Conservation (phyloP, 2,797 vertebrate species). For the Alcedo atthis region DNA sequence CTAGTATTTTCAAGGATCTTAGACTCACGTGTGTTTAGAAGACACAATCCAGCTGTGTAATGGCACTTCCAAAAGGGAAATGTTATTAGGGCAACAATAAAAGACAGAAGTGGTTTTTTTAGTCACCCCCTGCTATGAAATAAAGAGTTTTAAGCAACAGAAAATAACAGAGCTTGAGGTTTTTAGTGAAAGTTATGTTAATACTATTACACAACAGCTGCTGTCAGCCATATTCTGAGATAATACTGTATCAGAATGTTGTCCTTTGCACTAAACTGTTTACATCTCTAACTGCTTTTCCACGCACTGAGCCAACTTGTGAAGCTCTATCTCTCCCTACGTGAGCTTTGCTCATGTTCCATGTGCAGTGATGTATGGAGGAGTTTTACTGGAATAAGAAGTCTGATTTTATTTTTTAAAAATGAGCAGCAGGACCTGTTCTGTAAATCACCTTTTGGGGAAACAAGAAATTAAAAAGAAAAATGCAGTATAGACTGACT, state of each 20-base stretch:
- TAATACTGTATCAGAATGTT: neutral
- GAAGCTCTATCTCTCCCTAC: neutral
- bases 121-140: neutral
- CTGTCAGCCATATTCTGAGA: neutral
- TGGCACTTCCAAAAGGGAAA: neutral
- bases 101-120: neutral
- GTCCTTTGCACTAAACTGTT: conserved; percentile 11
- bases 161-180: neutral
- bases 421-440: neutral
- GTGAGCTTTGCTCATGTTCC: neutral
- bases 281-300: conserved; percentile 2
- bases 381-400: neutral
- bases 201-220: neutral
- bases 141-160: neutral
- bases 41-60: neutral
- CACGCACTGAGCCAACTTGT: neutral
- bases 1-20: neutral
- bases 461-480: neutral
- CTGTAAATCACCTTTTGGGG: neutral
- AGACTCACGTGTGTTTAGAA: neutral
- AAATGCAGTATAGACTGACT: neutral
- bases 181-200: conserved; percentile 32
- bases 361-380: neutral
- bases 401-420: neutral
- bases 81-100: neutral